Evolutionary conservation across 1,140 invertebrate genomes (phyloP).

Genomic region (Micrasema minimum): DNA sequence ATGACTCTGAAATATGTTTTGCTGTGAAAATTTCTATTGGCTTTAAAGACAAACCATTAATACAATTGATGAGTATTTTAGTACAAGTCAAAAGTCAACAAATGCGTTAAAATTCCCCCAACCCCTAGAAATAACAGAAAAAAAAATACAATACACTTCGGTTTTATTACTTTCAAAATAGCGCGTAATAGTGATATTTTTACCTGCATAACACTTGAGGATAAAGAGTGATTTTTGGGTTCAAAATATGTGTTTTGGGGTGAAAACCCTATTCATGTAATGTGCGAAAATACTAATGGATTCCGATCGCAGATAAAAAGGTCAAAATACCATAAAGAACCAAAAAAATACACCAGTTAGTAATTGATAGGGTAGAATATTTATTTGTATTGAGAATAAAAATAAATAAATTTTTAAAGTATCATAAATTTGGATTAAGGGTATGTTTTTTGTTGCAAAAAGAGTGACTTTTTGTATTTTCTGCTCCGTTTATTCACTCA

Average conservation of each 20-base stretch:
- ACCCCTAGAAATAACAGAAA: background rate
- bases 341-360: slow-evolving; percentile 45
- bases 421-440: slow-evolving; percentile 47
- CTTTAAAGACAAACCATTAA: too few relatives aligned
- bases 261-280: slow-evolving; percentile 25
- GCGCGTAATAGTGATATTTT: slow-evolving; percentile 21
- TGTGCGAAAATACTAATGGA: slow-evolving; percentile 52
- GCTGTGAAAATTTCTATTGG: too few relatives aligned
- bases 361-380: slow-evolving; percentile 50
- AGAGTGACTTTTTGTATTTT: slow-evolving; percentile 47
- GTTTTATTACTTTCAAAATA: slow-evolving; percentile 41
- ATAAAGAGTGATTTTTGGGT: slow-evolving; percentile 41
- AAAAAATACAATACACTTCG: slow-evolving; percentile 16
- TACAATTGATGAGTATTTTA: too few relatives aligned
- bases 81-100: too few relatives aligned
- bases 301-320: slow-evolving; percentile 47
- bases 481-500: slow-evolving; percentile 40
- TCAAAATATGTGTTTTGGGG: slow-evolving; percentile 48
- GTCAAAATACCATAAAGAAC: slow-evolving; percentile 43
- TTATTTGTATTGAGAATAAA: slow-evolving; percentile 46
- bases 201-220: slow-evolving; percentile 11
- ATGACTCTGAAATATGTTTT: too few relatives aligned
- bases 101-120: slow-evolving; percentile 7
- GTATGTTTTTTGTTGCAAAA: slow-evolving; percentile 25
- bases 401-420: slow-evolving; percentile 47